Evolutionary conservation across 2,113 vertebrate species (phyloP), one percentile per base, ranked within the genome.

Genomic region (Brachyhypopomus occidentalis): DNA sequence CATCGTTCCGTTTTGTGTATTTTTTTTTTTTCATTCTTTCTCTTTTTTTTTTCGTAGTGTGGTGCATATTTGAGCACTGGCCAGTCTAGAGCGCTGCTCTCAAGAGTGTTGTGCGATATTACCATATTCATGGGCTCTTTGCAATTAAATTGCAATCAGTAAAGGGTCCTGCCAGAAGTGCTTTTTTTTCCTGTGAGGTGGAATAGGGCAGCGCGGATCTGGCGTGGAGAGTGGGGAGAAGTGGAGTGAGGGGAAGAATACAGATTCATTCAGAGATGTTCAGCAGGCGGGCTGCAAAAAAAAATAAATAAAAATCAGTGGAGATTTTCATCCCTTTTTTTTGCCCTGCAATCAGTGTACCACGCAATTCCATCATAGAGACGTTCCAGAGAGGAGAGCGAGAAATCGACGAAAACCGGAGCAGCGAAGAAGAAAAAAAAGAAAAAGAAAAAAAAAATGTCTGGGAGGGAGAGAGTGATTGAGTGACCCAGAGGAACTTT

Each of bases 81-180:
- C 45, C 25, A 77, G 70, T 58, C 64, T 80, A 55, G 23, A 23
- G 52, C 69, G 80, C 81, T 80, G n/a, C 74, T 88, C 84, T 84
- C 87, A 85, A 83, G 83, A 67, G 75, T 74, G 60, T 72, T 64
- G 67, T 59, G 72, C 45, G 66, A 75, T 85, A 58, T 86, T 84
- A 71, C 77, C 81, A 84, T 85, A 82, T 88, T 86, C 87, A 87
- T 80, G 23, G 81, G 73, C 85, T 83, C 81, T 80, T 67, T 77
- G 81, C 83, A 87, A 84, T 87, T 83, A 80, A 87, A 84, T 86
- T 64, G 74, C 82, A 78, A 87, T 87, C 81, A 86, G 78, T 73
- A 78, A 84, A 84, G 70, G 86, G 81, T 85, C 80, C 84, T 20
- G 80, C 79, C 81, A 79, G 77, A 86, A 83, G 83, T 83, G 73